These are phyloP conservation scores for Tipula confusa DNA, from an alignment of 2,888 invertebrate species.

Conservation along the genomic window DNA sequence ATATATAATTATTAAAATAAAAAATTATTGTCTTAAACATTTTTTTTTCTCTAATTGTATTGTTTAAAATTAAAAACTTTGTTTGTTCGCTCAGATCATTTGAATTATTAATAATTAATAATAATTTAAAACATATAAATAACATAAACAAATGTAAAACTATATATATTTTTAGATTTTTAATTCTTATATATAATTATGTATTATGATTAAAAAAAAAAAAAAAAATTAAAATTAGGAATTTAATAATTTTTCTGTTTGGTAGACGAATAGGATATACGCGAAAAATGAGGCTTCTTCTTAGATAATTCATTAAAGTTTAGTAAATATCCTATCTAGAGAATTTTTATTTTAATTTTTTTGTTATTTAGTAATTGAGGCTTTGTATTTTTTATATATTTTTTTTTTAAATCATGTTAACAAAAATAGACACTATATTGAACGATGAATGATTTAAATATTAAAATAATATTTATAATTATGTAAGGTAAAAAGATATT, in stretches of 20 bases:
- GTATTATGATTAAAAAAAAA: neutral
- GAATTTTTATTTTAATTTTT: neutral
- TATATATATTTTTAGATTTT: slow-evolving; percentile 14
- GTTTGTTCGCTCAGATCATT: neutral
- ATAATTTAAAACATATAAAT: neutral
- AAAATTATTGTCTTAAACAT: neutral
- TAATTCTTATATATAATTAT: neutral
- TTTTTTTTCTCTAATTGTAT: neutral
- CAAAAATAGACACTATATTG: neutral
- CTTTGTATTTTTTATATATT: neutral
- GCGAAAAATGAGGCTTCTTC: neutral
- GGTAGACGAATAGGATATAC: neutral
- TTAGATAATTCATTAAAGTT: slow-evolving; percentile 3
- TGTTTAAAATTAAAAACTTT: neutral
- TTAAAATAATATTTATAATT: neutral
- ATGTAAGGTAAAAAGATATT: neutral
- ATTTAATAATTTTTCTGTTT: neutral
- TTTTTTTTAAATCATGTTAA: neutral
- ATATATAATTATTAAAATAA: neutral
- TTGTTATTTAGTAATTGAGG: neutral
- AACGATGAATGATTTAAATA: neutral
- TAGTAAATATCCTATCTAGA: neutral
- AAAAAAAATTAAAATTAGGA: neutral
- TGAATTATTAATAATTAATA: neutral
- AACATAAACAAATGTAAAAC: neutral